Base-by-base conservation (phyloP, 2,888 invertebrate genomes). In the Noctua janthe region DNA sequence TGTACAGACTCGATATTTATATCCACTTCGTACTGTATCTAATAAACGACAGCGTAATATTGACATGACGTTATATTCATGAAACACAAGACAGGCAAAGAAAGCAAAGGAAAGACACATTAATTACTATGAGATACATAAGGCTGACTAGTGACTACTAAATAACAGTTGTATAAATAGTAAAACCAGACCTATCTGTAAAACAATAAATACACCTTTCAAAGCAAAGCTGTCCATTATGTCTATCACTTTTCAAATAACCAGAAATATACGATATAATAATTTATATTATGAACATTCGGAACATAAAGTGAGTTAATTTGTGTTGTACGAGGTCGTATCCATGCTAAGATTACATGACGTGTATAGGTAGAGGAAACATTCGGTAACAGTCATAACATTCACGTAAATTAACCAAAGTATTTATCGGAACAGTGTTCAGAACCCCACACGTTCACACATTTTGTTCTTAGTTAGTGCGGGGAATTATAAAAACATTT, bases 371-470 rank as follows among this genome's bases (percentile, higher is more conserved):
- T 73, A 43, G 11, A 70, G 49, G 67, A 20, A 76, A 78, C 80
- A 76, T 78, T 90, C 82, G 76, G 76, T 86, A 82, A 79, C 82
- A 84, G 76, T 86, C 83, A 86, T 88, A 87, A 88, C 83, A 87
- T 87, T 77, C 79, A 86, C 87, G 80, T 88, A 86, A 89, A 90
- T 87, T 87, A 88, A 83, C 84, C 77, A 83, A 87, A 86, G 73
- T 87, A 85, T 88, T 84, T 85, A 88, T 85, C 78, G 85, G 59
- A 76, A 70, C 73, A 54, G 74, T 80, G 72, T 78, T 81, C 70
- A 62, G 66, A 79, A 82, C 76, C 79, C 67, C 81, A 86, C 81
- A 87, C 74, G 80, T 74, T 76, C 69, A 77, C 74, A 76, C 49
- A 73, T 76, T 76, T 78, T 71, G 76, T 54, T 76, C 78, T 70